Conservation (phyloP, 2,113 vertebrate genomes). For the Chlorodrepanis virens region DNA sequence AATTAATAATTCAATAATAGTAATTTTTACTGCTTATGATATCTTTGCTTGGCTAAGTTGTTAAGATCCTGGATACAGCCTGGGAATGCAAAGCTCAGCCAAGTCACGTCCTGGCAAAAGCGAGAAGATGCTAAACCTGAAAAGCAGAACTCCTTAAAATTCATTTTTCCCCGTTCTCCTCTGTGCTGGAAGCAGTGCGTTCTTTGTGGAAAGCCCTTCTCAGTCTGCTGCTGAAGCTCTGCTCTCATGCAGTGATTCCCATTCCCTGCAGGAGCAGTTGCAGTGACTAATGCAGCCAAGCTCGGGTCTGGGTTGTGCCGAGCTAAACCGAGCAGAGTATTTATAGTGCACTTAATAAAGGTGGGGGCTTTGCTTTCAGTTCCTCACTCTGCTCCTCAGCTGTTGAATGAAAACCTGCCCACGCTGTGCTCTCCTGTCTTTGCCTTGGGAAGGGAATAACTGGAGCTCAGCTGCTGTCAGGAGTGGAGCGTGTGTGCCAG, state of each 20-base stretch:
- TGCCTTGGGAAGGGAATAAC: background rate
- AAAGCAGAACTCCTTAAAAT: background rate
- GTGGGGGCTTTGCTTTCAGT: conserved; percentile 3
- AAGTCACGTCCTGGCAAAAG: rapidly evolving
- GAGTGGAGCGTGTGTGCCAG: rapidly evolving
- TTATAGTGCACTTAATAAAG: conserved; percentile 9
- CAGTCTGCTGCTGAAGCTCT: background rate
- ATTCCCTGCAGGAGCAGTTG: background rate
- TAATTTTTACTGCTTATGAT: background rate
- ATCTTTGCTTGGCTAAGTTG: rapidly evolving
- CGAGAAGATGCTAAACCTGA: background rate
- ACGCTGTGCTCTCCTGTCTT: background rate
- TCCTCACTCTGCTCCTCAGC: background rate
- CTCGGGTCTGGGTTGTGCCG: background rate
- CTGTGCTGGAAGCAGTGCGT: rapidly evolving
- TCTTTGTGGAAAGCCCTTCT: background rate
- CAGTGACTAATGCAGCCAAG: background rate
- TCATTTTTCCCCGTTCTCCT: rapidly evolving
- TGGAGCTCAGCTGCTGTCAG: background rate
- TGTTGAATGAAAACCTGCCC: conserved; percentile 32
- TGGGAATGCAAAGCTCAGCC: background rate
- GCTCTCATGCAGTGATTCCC: background rate
- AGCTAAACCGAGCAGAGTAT: background rate
- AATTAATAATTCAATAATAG: background rate
- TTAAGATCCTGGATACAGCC: background rate